Base-by-base conservation (phyloP, 2,797 vertebrate species). In the Hyperoplus lanceolatus region DNA sequence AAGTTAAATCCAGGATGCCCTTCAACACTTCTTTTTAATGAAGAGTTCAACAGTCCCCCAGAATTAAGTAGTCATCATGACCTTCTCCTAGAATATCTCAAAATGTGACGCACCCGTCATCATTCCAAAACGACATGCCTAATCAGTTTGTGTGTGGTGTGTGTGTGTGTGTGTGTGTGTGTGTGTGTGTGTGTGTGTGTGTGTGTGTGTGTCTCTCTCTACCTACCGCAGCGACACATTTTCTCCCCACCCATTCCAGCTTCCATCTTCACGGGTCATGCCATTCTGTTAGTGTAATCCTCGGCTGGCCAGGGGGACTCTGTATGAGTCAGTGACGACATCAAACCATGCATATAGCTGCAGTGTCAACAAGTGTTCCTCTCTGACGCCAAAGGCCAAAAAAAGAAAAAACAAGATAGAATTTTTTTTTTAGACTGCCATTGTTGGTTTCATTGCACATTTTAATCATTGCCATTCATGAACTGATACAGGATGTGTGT, bases 51-150 rank as follows among this genome's bases (percentile, higher is more conserved):
- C 66, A 57, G 51, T 21, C 77, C 41, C 56, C 58, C 11, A 65
- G 62, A 59, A 79, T 36, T 45, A 29, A 66, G 70, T 42, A 61
- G 58, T 63, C 49, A 68, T 81, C 68, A 62, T 46, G 41, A 46
- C 81, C 77, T 57, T 53, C 45, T 79, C 83, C 65, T 69, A 89
- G 61, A 89, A 90, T 82, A 83, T 82, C 81, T 80, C 73, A 43
- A 72, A 86, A 88, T 84, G 70, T 83, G 85, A 70, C 73, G 77
- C 81, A 64, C 73, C 83, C 87, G 85, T 81, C 80, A 82, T 90
- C 88, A 93, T 93, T 94, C 92, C 92, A 89, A 85, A 89, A 70
- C 48, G 15, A 83, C 74, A 85, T 79, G 75, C 68, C 73, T 61
- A 29, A 61, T 73, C 65, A 53, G 36, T 61, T 39, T 71, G 82